phyloP scores from a whole-genome alignment of 2,888 invertebrate genomes.

The Leptarthrus brevirostris region DNA sequence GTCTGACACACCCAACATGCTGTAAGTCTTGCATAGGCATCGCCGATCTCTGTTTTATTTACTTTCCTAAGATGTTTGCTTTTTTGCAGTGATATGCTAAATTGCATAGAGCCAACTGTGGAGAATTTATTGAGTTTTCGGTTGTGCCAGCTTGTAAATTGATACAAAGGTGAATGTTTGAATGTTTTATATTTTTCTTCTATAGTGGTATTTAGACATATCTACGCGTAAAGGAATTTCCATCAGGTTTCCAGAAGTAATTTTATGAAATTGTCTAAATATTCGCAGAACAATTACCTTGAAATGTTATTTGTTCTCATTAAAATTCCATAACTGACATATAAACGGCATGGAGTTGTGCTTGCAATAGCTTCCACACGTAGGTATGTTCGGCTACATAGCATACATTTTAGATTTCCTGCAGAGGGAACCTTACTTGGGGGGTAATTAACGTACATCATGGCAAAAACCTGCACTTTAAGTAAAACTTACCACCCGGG shows the following conservation, averaged over 20 bases:
- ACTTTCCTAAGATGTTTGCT: conserved; percentile 22
- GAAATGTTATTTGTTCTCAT: conserved; percentile 38
- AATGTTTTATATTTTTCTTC: too few relatives aligned
- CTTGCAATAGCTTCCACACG: too few relatives aligned
- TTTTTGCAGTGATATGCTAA: neutral
- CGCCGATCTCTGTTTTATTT: conserved; percentile 7
- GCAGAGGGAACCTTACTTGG: neutral
- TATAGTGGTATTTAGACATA: too few relatives aligned
- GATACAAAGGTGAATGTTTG: too few relatives aligned
- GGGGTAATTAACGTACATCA: conserved; percentile 20
- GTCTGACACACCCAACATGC: conserved; percentile 50
- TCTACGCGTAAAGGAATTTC: too few relatives aligned
- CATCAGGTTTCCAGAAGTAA: neutral
- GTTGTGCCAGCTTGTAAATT: too few relatives aligned
- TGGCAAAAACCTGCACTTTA: conserved; percentile 12
- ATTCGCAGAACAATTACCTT: conserved; percentile 31
- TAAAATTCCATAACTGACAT: conserved; percentile 30
- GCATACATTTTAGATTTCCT: neutral
- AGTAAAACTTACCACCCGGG: conserved; percentile 23
- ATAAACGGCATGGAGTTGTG: neutral
- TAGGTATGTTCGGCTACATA: neutral
- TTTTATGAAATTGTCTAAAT: conserved; percentile 24
- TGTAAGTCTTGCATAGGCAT: conserved; percentile 44
- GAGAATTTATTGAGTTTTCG: too few relatives aligned
- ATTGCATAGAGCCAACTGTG: too few relatives aligned